These are phyloP conservation scores for Galemys pyrenaicus DNA, from an alignment of 2,113 vertebrate genomes.

Conservation along the genomic window DNA sequence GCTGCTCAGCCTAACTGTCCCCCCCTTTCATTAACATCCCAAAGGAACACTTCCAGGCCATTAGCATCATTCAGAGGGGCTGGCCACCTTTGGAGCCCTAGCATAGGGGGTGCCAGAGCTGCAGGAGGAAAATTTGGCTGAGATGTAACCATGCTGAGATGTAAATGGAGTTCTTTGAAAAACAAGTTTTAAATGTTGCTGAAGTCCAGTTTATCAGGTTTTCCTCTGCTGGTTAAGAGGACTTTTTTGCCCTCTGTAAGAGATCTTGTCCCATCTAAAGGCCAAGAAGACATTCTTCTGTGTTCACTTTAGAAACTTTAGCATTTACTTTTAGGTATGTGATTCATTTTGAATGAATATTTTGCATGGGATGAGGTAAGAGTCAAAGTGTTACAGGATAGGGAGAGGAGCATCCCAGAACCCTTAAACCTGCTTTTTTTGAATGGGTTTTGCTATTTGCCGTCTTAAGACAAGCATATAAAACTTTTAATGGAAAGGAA, in stretches of 20 bases:
- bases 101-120: background rate
- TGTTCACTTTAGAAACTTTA: conserved; percentile 40
- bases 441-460: no score
- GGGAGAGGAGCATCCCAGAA: no score
- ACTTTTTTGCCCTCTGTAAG: background rate
- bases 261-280: background rate
- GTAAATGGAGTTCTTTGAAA: conserved; percentile 12
- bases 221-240: background rate
- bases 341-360: conserved; percentile 21
- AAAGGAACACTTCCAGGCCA: background rate
- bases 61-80: background rate
- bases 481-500: no score
- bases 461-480: no score
- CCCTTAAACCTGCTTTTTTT: no score
- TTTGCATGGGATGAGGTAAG: background rate
- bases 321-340: conserved; percentile 7
- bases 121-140: background rate
- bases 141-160: background rate
- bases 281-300: background rate
- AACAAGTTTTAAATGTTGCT: conserved; percentile 42
- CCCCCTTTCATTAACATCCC: background rate
- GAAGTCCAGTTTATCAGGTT: background rate
- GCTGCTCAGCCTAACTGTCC: background rate
- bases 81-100: background rate
- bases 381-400: no score